Base-by-base conservation (phyloP, 1,140 invertebrate genomes). In the Bicyclus anynana region DNA sequence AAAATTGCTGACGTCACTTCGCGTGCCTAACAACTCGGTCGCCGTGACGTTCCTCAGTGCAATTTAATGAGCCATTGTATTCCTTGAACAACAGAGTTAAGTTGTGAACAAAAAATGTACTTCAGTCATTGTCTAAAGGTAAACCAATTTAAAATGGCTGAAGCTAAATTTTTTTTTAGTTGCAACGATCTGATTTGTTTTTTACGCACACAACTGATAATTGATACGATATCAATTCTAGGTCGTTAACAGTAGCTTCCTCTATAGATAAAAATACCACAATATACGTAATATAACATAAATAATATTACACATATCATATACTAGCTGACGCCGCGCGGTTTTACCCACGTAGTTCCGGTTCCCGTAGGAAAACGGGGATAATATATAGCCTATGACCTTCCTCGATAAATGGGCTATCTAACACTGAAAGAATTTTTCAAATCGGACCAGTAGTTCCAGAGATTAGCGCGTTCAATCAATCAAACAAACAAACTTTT, bases 1-100 rank as follows among this genome's bases (percentile, higher is more conserved):
- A 38, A 18, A 3, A 10, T 38, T 42, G 18, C 20, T 21, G 13
- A 46, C 40, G 40, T 38, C 26, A 46, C 14, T 20, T 44, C 27
- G 40, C 52, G 40, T 54, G 52, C 40, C 40, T 52, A n/a, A 18
- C 52, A 46, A 54, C 52, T 33, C 37, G 50, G 35, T 52, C 35
- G 37, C 16, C 37, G 13, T 40, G 37, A 40, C 6, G 16, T 40
- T 40, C 37, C 17, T 40, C 37, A 17, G 16, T 17, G 5, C 6
- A 26, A 54, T 44, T 54, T 44, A 44, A 54, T 35, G 42, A 46
- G 38, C 42, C 40, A 54, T 54, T 54, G 38, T 54, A 54, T 46
- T 54, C 37, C 51, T 53, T 53, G n/a, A 40, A n/a, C 26, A 17
- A 35, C 52, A 29, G 26, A 17, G 37, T 35, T 44, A 37, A 37